Evolutionary conservation across 2,797 vertebrate species (phyloP), one percentile per base, ranked within the genome.

Genomic region (Sebastes paucispinis): DNA sequence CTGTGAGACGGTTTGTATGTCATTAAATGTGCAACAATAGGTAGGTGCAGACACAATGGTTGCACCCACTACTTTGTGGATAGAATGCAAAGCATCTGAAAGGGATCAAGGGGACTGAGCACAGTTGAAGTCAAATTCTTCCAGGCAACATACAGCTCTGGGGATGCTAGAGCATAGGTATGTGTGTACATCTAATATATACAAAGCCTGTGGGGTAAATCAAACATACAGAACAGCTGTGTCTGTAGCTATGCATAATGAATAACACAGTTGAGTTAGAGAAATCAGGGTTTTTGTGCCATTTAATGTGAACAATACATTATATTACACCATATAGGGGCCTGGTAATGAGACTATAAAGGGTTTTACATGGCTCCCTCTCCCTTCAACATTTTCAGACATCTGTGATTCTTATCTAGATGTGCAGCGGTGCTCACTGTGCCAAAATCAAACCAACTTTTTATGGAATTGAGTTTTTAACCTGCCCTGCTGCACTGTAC

Each of bases 1-100:
- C 86, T 86, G 92, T 31, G 83, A 84, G 87, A 77, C 29, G 25
- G 77, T 84, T 80, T 85, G 82, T 83, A 73, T 90, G 89, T 80
- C 81, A 73, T 90, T 87, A 91, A 86, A 89, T 52, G 81, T 20
- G 47, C 32, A 79, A 69, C 83, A 75, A 65, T 76, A 75, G 83
- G 80, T 67, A 73, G 76, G 75, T 75, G 71, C 67, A 74, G 80
- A 87, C 80, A 83, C 82, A 79, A 34, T 67, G 75, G 82, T 67
- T 89, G 83, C 57, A 27, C 47, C 39, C 14, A 63, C 20, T 31
- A 78, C 83, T 78, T 80, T 82, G 76, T 87, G 85, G 73, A 79
- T 75, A 68, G 81, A 89, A 91, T 86, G 83, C 83, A 87, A 91
- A 89, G 86, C 52, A 60, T 90, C 90, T 77, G 43, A 79, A 79